Conservation (phyloP, 2,888 invertebrate species). For the Nomada goodeniana region DNA sequence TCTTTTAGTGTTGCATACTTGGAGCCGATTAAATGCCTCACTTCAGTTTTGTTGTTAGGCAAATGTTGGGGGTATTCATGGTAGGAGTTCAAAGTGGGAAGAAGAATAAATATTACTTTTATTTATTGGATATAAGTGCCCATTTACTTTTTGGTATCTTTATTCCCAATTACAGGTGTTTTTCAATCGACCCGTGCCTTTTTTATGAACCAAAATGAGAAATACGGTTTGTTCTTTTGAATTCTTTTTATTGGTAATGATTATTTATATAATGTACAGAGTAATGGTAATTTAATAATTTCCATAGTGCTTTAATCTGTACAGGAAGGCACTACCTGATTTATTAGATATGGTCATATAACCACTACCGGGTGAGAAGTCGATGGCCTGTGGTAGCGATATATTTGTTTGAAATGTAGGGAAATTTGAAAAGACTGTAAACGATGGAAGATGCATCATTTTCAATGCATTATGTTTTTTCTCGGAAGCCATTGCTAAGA, state of each 20-base stretch:
- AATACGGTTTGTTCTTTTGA: not conserved
- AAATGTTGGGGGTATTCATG: no score
- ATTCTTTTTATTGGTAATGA: not conserved
- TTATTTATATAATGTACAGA: constrained; percentile 8
- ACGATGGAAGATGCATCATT: constrained; percentile 93
- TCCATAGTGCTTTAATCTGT: constrained; percentile 91
- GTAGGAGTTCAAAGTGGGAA: not conserved
- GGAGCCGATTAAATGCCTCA: no score
- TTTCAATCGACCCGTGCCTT: no score
- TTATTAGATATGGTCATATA: constrained; percentile 92
- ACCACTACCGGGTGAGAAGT: constrained; percentile 95
- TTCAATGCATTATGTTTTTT: constrained; percentile 90
- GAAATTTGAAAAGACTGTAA: constrained; percentile 93
- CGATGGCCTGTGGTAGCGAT: constrained; percentile 86
- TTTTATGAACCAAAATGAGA: no score
- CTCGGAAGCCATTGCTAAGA: constrained; percentile 91
- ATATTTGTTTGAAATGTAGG: constrained; percentile 87
- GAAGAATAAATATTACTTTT: constrained; percentile 36
- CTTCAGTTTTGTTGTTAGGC: no score
- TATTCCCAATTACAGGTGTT: no score
- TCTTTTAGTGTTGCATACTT: no score
- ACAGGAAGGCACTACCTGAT: constrained; percentile 90
- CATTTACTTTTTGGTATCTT: not conserved
- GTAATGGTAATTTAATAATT: constrained; percentile 87
- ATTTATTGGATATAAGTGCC: not conserved